Conservation (phyloP, 2,888 invertebrate genomes). For the Epinotia nisella region DNA sequence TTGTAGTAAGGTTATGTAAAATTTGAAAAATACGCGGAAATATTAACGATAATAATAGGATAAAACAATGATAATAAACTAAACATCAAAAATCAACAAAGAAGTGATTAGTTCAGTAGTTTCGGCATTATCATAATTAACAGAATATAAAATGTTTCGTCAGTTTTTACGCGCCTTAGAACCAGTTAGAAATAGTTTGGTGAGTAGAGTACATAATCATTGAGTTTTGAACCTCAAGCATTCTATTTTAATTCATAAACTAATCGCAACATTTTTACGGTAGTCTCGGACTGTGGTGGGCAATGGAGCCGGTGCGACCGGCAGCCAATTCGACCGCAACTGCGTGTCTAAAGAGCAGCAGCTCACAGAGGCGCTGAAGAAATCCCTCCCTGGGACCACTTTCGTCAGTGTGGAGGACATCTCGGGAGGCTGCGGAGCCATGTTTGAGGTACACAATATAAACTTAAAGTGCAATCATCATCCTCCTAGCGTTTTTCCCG, state of each 20-base stretch:
- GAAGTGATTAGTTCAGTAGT: conserved; percentile 6
- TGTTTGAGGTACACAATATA: conserved; percentile 87
- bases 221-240: too few relatives aligned
- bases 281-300: conserved; percentile 58
- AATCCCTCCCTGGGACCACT: conserved; percentile 86
- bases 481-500: too few relatives aligned
- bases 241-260: conserved; percentile 20
- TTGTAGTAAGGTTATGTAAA: conserved; percentile 43
- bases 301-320: conserved; percentile 50
- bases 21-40: conserved; percentile 11
- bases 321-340: conserved; percentile 66
- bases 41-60: not conserved
- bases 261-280: not conserved
- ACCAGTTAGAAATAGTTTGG: conserved; percentile 68
- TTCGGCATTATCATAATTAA: not conserved
- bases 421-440: conserved; percentile 92
- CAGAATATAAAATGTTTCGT: conserved; percentile 65
- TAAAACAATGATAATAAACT: conserved; percentile 7
- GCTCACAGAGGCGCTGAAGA: conserved; percentile 65
- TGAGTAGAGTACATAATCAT: conserved; percentile 54
- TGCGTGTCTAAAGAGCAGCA: conserved; percentile 71
- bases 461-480: too few relatives aligned
- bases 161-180: conserved; percentile 66
- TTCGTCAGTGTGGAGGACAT: conserved; percentile 88
- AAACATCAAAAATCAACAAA: not conserved